Conservation (phyloP, 64 coral and sea anemone species). For the Porites lutea region DNA sequence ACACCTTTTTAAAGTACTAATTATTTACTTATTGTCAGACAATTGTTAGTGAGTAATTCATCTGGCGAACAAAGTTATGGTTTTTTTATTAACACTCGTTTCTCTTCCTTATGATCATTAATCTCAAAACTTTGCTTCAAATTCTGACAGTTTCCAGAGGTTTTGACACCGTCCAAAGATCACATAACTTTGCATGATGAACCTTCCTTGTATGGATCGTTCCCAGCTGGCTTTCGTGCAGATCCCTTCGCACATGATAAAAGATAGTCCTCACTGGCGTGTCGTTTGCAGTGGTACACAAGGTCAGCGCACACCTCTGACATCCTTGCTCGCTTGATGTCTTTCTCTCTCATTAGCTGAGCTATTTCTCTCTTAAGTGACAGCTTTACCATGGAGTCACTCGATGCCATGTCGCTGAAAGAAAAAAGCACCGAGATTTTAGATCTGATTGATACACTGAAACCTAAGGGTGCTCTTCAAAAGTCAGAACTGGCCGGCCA, state of each 20-base stretch:
- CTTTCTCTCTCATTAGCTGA: conserved; percentile 59
- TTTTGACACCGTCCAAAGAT: too few species aligned
- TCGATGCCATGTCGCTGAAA: not conserved
- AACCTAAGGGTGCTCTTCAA: too few species aligned
- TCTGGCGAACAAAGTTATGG: too few species aligned
- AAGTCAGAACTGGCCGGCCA: too few species aligned
- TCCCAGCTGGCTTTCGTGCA: not conserved
- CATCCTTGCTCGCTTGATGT: conserved; percentile 47
- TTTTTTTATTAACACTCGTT: too few species aligned
- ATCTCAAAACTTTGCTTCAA: too few species aligned
- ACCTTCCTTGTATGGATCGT: conserved; percentile 65
- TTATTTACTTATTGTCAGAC: too few species aligned
- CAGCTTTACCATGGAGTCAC: conserved; percentile 28
- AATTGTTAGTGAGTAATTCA: too few species aligned
- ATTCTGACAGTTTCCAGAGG: too few species aligned
- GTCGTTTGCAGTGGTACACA: conserved; percentile 74
- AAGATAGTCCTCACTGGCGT: conserved; percentile 64
- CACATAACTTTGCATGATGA: conserved; percentile 59
- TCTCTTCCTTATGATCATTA: too few species aligned
- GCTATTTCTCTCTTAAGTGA: conserved; percentile 64
- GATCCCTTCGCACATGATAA: conserved; percentile 30
- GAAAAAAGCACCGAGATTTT: not conserved
- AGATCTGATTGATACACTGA: too few species aligned
- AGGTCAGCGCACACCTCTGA: conserved; percentile 77
- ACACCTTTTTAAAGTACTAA: too few species aligned